Percentiles rank a stretch among this genome's conserved stretches.
Evolutionary conservation across 1,140 invertebrate genomes (phyloP).

Genomic region (Lysiphlebus fabarum): DNA sequence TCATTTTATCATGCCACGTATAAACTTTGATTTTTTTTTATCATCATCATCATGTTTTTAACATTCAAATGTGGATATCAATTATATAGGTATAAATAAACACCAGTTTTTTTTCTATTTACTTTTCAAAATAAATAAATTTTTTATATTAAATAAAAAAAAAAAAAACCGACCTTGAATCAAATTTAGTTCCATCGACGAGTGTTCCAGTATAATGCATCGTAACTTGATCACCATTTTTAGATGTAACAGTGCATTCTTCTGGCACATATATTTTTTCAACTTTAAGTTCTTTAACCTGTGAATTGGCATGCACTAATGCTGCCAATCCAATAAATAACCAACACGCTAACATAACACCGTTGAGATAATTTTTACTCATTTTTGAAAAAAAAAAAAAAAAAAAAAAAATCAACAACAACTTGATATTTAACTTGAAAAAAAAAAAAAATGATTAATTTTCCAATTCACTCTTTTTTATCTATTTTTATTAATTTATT

Average conservation of each 20-base stretch:
- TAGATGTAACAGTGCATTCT: slow-evolving; percentile 76
- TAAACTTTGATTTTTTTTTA: no score
- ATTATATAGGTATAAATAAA: no score
- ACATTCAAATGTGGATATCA: no score
- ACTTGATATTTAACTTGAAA: background rate
- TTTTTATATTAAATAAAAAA: slow-evolving; percentile 1
- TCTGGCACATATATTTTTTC: slow-evolving; percentile 77
- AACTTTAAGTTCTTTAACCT: slow-evolving; percentile 68
- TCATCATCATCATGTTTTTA: no score
- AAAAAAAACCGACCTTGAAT: slow-evolving; percentile 75
- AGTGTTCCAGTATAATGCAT: slow-evolving; percentile 93
- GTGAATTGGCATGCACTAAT: slow-evolving; percentile 16
- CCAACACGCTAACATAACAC: slow-evolving; percentile 31
- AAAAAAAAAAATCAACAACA: background rate
- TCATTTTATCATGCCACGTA: no score
- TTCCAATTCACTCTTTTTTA: no score
- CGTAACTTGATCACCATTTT: slow-evolving; percentile 82
- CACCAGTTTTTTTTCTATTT: no score
- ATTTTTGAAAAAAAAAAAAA: background rate
- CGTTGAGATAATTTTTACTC: slow-evolving; percentile 9
- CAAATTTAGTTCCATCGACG: slow-evolving; percentile 85
- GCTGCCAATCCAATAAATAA: slow-evolving; percentile 17
- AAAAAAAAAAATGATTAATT: no score
- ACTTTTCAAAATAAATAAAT: background rate
- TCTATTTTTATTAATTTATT: no score